Evolutionary conservation across 2,888 invertebrate genomes (phyloP).

Genomic region (Chloroclysta siterata): DNA sequence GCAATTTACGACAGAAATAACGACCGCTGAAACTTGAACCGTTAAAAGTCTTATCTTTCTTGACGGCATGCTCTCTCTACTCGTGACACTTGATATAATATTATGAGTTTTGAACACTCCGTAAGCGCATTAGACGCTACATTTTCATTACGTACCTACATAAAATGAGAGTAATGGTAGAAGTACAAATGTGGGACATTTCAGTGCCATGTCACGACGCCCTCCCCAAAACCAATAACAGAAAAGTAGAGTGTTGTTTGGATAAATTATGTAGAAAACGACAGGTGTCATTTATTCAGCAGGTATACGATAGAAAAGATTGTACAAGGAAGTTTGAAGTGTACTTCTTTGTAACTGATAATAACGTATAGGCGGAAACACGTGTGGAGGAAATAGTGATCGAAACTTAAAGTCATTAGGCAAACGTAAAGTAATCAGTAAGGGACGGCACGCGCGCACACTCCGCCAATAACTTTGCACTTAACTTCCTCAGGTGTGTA

Average conservation of each 20-base stretch:
- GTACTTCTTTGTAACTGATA: constrained; percentile 29
- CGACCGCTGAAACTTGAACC: constrained; percentile 61
- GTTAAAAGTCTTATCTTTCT: constrained; percentile 63
- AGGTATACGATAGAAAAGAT: constrained; percentile 1
- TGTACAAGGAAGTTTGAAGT: constrained; percentile 42
- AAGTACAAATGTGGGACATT: background rate
- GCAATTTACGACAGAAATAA: constrained; percentile 66
- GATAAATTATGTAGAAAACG: background rate
- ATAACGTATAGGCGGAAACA: constrained; percentile 54
- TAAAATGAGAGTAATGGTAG: background rate
- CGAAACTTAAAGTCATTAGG: constrained; percentile 61
- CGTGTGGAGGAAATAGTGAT: constrained; percentile 48
- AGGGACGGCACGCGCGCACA: constrained; percentile 50
- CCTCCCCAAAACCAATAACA: background rate
- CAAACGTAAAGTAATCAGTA: constrained; percentile 60
- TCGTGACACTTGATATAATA: constrained; percentile 42
- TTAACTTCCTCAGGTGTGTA: constrained; percentile 50
- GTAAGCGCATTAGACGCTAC: constrained; percentile 19
- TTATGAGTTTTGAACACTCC: constrained; percentile 34
- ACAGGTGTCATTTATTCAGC: background rate
- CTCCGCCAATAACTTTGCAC: constrained; percentile 55
- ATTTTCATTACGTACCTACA: constrained; percentile 11
- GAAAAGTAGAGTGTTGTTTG: background rate
- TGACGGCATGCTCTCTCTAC: constrained; percentile 45
- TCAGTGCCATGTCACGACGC: background rate